phyloP scores from a whole-genome alignment of 1,140 invertebrate species.

The Ooceraea biroi region DNA sequence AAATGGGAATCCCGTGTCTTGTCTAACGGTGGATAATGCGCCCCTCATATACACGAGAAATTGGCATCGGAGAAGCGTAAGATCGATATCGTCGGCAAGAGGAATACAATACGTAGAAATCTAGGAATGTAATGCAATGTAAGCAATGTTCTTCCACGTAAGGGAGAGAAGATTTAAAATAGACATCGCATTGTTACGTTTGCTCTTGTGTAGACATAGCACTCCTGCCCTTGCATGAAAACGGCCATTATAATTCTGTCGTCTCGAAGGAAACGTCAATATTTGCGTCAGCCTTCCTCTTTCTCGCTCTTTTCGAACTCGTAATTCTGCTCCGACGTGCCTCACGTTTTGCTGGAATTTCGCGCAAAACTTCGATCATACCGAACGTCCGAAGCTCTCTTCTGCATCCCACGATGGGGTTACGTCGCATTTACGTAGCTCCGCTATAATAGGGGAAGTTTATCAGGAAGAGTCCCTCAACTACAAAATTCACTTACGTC shows the following conservation, averaged over 20 bases:
- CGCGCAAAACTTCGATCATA: neutral
- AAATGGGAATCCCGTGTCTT: no score
- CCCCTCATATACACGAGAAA: no score
- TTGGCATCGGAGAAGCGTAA: no score
- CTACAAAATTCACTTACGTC: neutral
- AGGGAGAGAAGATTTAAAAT: neutral
- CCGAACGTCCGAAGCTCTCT: slow-evolving; percentile 3
- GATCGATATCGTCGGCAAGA: no score
- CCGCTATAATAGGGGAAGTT: neutral
- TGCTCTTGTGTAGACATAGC: neutral
- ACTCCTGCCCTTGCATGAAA: slow-evolving; percentile 6
- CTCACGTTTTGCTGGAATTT: slow-evolving; percentile 10
- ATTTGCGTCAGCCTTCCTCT: slow-evolving; percentile 10
- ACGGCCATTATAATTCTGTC: slow-evolving; percentile 19
- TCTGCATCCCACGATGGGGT: neutral
- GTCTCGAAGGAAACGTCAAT: slow-evolving; percentile 31
- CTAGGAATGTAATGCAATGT: no score
- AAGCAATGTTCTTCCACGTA: no score
- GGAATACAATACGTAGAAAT: no score
- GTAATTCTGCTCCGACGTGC: neutral
- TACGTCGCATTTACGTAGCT: neutral
- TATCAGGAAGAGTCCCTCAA: neutral
- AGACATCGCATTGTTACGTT: slow-evolving; percentile 10
- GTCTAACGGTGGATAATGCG: no score
- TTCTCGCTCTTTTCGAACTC: slow-evolving; percentile 18